Conservation (phyloP, 2,113 vertebrate genomes). For the Larimichthys polyactis region DNA sequence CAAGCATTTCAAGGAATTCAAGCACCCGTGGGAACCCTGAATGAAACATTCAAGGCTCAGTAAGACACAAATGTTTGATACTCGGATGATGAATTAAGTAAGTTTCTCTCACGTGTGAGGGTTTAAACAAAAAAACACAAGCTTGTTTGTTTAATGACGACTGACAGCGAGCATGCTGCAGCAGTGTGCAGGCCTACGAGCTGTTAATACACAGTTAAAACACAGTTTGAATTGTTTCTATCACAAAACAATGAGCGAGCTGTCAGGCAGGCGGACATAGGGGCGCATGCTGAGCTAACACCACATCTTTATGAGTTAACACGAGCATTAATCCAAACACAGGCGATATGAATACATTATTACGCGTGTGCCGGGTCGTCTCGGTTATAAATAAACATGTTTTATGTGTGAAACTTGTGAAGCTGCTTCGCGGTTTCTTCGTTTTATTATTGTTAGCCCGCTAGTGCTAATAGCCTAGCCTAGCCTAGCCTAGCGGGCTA, state of each 20-base stretch:
- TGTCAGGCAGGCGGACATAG: not conserved
- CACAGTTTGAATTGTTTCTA: not conserved
- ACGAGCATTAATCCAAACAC: not conserved
- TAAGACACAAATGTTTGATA: not conserved
- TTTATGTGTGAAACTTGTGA: not conserved
- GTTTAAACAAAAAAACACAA: not conserved
- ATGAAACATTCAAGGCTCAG: not conserved
- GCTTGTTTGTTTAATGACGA: not conserved
- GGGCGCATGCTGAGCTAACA: conserved; percentile 1
- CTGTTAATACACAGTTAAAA: no score
- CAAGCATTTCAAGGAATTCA: no score
- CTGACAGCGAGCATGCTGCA: no score
- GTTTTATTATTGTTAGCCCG: conserved; percentile 23
- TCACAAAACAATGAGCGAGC: accelerated
- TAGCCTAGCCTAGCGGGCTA: conserved; percentile 9
- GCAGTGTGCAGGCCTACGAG: no score
- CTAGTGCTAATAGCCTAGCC: not conserved
- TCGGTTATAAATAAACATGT: not conserved
- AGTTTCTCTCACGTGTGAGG: not conserved
- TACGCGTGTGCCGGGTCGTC: accelerated
- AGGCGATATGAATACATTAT: accelerated
- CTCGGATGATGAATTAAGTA: accelerated
- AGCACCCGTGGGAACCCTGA: no score
- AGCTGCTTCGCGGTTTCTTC: no score
- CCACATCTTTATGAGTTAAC: accelerated